phyloP scores from a whole-genome alignment of 1,140 invertebrate genomes.

The Globodera ellingtonae region DNA sequence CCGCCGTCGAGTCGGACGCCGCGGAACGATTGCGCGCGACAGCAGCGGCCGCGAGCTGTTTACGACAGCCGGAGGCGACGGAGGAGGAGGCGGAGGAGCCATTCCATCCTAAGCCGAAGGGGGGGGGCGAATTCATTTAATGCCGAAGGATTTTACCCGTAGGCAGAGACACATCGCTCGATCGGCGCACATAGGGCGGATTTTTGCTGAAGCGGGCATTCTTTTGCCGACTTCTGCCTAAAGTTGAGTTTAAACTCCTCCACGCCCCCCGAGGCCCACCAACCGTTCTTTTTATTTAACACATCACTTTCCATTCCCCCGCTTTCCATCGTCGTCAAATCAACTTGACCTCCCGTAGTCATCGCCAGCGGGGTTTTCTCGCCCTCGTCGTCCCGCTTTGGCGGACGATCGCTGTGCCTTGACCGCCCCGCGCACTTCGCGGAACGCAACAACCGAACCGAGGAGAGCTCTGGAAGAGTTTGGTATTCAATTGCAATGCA shows the following conservation, averaged over 20 bases:
- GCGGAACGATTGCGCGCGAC: slow-evolving; percentile 17
- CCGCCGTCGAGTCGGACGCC: slow-evolving; percentile 25
- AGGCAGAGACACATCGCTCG: not conserved
- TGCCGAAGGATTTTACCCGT: slow-evolving; percentile 15
- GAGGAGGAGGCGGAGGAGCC: slow-evolving; percentile 20
- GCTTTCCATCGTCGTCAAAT: not conserved
- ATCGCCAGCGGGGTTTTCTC: not conserved
- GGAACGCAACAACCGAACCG: not conserved
- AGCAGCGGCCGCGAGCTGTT: not conserved
- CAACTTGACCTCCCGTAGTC: not conserved
- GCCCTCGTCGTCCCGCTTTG: not conserved
- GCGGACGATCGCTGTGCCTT: not conserved
- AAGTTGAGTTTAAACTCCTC: not conserved
- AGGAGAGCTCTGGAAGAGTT: not conserved
- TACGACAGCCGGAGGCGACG: slow-evolving; percentile 7
- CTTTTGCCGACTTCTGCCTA: not conserved
- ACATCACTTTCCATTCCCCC: not conserved
- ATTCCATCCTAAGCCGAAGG: slow-evolving; percentile 24
- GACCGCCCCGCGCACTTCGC: not conserved
- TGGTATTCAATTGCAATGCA: no score
- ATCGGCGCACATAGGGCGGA: not conserved
- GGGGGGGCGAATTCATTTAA: slow-evolving; percentile 3
- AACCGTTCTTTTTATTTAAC: not conserved
- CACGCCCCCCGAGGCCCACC: no score
- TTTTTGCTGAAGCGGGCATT: slow-evolving; percentile 11